These are phyloP conservation scores for Caenorhabditis doughertyi DNA, from an alignment of 2,888 invertebrate genomes.

Conservation along the genomic window DNA sequence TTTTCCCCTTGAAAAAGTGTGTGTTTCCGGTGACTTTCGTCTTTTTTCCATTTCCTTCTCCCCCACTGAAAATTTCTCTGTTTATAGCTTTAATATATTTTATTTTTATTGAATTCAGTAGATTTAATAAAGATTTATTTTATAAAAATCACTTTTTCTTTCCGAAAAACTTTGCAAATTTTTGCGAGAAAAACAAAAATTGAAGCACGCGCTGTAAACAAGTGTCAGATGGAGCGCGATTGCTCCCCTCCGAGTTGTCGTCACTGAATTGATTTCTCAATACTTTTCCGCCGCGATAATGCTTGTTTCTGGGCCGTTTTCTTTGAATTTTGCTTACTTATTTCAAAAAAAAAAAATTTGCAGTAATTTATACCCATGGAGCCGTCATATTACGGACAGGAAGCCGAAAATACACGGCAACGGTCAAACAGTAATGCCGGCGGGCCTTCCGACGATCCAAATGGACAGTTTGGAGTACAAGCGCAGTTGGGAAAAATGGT, in stretches of 20 bases:
- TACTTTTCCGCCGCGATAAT: neutral
- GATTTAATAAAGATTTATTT: slow-evolving; percentile 10
- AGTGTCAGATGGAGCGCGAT: slow-evolving; percentile 30
- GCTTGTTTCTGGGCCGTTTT: neutral
- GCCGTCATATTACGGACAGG: slow-evolving; percentile 50
- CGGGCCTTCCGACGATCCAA: slow-evolving; percentile 18
- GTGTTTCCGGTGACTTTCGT: slow-evolving; percentile 25
- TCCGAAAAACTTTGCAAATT: neutral
- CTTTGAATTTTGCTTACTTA: neutral
- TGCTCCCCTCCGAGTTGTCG: slow-evolving; percentile 20
- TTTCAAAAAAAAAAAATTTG: neutral
- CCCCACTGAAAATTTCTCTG: neutral
- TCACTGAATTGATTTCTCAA: slow-evolving; percentile 32
- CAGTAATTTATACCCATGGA: slow-evolving; percentile 49
- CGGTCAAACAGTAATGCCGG: slow-evolving; percentile 57
- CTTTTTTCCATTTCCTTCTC: no score
- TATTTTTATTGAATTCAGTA: slow-evolving; percentile 5
- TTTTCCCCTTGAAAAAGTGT: slow-evolving; percentile 9
- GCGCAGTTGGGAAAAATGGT: slow-evolving; percentile 74
- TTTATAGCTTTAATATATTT: slow-evolving; percentile 30
- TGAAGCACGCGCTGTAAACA: slow-evolving; percentile 17
- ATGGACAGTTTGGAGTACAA: slow-evolving; percentile 60
- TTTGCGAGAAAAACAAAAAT: slow-evolving; percentile 24
- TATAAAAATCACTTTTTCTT: neutral
- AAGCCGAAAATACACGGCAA: slow-evolving; percentile 45